Conservation (phyloP, 2,888 invertebrate species). For the Tenthredo amoena region DNA sequence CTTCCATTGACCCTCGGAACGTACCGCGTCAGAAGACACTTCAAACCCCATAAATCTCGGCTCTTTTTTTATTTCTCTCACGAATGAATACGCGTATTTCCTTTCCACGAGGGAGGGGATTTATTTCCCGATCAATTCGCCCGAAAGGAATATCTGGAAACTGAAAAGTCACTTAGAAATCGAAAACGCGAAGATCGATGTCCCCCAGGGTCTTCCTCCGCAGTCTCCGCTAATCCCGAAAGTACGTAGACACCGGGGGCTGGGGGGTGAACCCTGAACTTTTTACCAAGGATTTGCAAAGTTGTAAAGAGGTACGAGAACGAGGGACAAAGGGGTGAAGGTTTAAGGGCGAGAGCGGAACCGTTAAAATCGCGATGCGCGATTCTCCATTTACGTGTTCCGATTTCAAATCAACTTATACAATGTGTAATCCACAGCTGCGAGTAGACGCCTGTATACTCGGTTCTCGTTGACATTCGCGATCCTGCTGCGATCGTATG, state of each 20-base stretch:
- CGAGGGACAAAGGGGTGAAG: slow-evolving; percentile 19
- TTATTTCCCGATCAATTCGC: not conserved
- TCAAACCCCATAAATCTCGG: not conserved
- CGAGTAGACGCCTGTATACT: not conserved
- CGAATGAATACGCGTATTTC: not conserved
- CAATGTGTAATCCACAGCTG: slow-evolving; percentile 2
- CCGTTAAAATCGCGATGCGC: slow-evolving; percentile 30
- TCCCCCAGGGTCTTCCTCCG: not conserved
- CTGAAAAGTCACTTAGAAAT: not conserved
- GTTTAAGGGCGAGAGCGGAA: not conserved
- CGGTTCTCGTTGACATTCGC: not conserved
- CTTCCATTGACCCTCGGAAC: slow-evolving; percentile 6
- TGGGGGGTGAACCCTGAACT: not conserved
- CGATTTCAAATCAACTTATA: slow-evolving; percentile 42
- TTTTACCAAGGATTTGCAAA: not conserved
- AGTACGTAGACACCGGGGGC: not conserved
- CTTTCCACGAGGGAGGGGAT: not conserved
- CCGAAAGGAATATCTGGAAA: not conserved
- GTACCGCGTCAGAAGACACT: not conserved
- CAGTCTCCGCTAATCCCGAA: not conserved
- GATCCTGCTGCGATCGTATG: not conserved
- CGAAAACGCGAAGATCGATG: not conserved
- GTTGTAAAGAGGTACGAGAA: not conserved
- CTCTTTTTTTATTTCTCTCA: not conserved
- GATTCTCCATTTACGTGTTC: slow-evolving; percentile 53